Evolutionary conservation across 2,797 vertebrate genomes (phyloP), one percentile per base, ranked within the genome.

Genomic region (Jordanella pulchra): DNA sequence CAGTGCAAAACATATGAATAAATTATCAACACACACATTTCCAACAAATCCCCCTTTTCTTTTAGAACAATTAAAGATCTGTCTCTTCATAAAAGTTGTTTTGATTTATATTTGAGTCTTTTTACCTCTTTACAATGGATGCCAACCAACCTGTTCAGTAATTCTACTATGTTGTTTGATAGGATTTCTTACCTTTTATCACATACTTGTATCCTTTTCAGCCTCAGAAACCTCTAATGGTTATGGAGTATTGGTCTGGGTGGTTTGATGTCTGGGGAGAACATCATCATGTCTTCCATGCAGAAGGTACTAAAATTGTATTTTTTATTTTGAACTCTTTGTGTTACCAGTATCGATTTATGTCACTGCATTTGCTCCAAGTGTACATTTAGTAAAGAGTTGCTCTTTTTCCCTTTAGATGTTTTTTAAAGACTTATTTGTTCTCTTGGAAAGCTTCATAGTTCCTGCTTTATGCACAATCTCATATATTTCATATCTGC

Each of bases 181-280:
- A 18, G 21, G 21, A 39, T 39, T 14, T 23, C 32, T 61, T 35
- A 61, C 4, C 23, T 50, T 32, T 15, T 25, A 39, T 10, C 2
- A 39, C 45, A 1, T 71, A 10, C 9, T 25, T 77, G 1, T 80
- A 45, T 47, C 65, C 45, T 55, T 28, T 50, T 12, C 45, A 98
- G 97, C 93, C 92, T 14, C 85, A 94, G 77, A 97, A 94, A 89
- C 97, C 97, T 1, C 94, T 95, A 65, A 95, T 99, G 95, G 97
- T 98, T 89, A 98, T 97, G 96, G 97, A 98, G 86, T 99, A 96
- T 47, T 99, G 97, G 97, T 97, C 95, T 0, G 97, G 97, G 0
- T 99, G 97, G 97, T 99, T 97, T 91, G 97, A 99, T 65, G 93
- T 95, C 23, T 99, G 97, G 97, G 96, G 97, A 72, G 95, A 95